Base-by-base conservation (phyloP, 1,140 invertebrate species). In the Diorhabda sublineata region DNA sequence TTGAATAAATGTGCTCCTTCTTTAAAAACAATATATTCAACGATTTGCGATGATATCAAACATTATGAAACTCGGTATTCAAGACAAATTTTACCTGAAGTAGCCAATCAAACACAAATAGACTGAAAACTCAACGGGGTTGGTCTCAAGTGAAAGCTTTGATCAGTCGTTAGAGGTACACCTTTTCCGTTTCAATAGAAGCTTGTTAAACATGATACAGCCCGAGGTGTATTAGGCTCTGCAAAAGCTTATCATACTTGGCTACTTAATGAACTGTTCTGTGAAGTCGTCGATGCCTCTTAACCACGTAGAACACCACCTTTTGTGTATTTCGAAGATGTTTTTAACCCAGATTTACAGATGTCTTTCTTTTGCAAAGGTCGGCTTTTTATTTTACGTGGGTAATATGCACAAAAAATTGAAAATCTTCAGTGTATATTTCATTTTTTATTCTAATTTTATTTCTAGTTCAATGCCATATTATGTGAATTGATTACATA, bases 321-420 rank as follows among this genome's bases (percentile, higher is more conserved):
- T 52, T 52, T 52, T 52, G 47, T 52, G 47, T 52, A 52, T 52
- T 52, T 52, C 6, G 47, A 52, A 52, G 47, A 52, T n/a, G 47
- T 52, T 52, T 52, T 52, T 52, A 52, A 52, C 47, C 47, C n/a
- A 52, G 47, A 52, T 52, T 52, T 52, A n/a, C n/a, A 52, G 47
- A 6, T n/a, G 47, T 52, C 47, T 52, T 4, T 4, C 4, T 52
- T n/a, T 52, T 8, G 47, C n/a, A 6, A 52, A n/a, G 47, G 6
- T 52, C 47, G 47, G 47, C n/a, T 52, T 52, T n/a, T 26, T 26
- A 26, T 26, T 26, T 26, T 26, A 26, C 26, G 26, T 26, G 26
- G 26, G 26, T 26, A 26, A 26, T 26, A 26, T 26, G 0, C 26
- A 26, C 26, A 26, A 26, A 26, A 26, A 26, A 26, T 26, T 26